Evolutionary conservation across 1,140 invertebrate genomes (phyloP).

Genomic region (Phymastichus coffea): DNA sequence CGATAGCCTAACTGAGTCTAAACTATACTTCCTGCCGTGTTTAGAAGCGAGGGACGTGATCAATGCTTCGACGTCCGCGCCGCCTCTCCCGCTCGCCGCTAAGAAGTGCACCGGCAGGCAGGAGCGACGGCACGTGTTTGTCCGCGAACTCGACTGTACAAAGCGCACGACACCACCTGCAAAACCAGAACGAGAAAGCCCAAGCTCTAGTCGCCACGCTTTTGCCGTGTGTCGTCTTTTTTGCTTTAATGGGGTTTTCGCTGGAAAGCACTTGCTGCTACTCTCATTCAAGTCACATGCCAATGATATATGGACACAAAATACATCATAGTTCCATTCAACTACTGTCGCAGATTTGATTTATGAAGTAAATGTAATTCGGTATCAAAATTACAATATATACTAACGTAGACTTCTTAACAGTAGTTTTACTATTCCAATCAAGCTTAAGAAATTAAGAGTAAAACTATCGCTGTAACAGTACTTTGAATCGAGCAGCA

Average conservation of each 20-base stretch:
- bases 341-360: background rate
- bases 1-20: constrained; percentile 56
- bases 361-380: constrained; percentile 15
- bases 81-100: constrained; percentile 23
- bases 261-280: too few species aligned
- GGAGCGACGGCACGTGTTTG: background rate
- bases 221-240: too few species aligned
- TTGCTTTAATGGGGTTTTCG: too few species aligned
- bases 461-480: too few species aligned
- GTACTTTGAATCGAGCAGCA: background rate
- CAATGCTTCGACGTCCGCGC: constrained; percentile 50
- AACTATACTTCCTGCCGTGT: constrained; percentile 57
- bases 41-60: constrained; percentile 53
- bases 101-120: background rate
- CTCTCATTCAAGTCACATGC: too few species aligned
- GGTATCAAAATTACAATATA: constrained; percentile 25
- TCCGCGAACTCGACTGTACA: background rate
- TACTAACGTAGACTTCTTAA: constrained; percentile 6
- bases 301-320: too few species aligned
- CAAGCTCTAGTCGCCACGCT: constrained; percentile 48
- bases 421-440: constrained; percentile 17
- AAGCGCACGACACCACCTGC: constrained; percentile 41
- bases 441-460: constrained; percentile 10
- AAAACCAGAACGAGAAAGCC: constrained; percentile 53
- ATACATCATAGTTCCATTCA: too few species aligned